phyloP scores from a whole-genome alignment of 1,140 invertebrate genomes.

The Aradophagus sp. region DNA sequence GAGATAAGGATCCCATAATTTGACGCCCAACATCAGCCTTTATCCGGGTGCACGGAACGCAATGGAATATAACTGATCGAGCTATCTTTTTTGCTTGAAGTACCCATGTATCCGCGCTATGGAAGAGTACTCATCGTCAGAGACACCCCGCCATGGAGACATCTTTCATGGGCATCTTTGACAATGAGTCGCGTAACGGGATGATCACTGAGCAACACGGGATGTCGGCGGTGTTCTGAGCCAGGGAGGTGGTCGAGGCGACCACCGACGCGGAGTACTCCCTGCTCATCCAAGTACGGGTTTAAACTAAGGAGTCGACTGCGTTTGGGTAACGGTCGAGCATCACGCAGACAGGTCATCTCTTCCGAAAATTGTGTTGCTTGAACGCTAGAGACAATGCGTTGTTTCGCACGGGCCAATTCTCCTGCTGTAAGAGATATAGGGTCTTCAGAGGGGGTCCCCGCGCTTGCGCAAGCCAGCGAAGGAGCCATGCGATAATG shows the following conservation, averaged over 20 bases:
- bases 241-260: neutral
- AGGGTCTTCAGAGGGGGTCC: too few relatives aligned
- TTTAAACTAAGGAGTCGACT: neutral
- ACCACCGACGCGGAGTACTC: slow-evolving; percentile 21
- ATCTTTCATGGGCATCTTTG: slow-evolving; percentile 7
- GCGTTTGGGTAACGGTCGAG: neutral
- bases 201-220: neutral
- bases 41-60: slow-evolving; percentile 10
- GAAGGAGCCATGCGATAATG: neutral
- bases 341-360: neutral
- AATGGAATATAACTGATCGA: slow-evolving; percentile 19
- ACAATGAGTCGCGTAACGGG: slow-evolving; percentile 1
- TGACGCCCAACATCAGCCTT: neutral
- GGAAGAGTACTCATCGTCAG: slow-evolving; percentile 21
- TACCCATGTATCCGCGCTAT: too few relatives aligned
- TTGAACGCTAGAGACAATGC: too few relatives aligned
- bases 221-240: too few relatives aligned
- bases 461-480: neutral
- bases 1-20: slow-evolving; percentile 10
- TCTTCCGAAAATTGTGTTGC: too few relatives aligned
- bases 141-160: slow-evolving; percentile 16
- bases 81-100: slow-evolving; percentile 13
- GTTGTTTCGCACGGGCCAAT: too few relatives aligned
- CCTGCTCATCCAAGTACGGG: slow-evolving; percentile 3
- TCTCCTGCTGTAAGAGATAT: too few relatives aligned